These are phyloP conservation scores for Bos javanicus DNA, from an alignment of 2,113 vertebrate species.

Conservation along the genomic window DNA sequence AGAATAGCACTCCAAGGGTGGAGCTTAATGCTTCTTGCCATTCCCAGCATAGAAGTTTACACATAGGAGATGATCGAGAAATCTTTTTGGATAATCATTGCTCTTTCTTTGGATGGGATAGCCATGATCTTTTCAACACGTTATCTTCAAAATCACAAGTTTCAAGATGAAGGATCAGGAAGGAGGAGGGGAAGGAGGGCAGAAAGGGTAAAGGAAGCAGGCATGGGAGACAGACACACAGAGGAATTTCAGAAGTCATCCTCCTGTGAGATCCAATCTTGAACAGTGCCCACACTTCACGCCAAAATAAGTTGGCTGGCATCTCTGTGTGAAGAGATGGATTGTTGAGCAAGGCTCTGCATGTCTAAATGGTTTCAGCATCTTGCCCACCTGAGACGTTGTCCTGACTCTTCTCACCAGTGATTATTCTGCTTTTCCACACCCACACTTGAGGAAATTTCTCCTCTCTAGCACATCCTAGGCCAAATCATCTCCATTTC, in stretches of 20 bases:
- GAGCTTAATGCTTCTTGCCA: not conserved
- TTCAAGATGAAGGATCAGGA: not conserved
- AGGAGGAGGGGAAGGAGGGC: not conserved
- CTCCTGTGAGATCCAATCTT: not conserved
- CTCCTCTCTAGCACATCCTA: not conserved
- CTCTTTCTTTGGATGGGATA: not conserved
- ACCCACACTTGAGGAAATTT: not conserved
- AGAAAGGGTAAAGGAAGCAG: not conserved
- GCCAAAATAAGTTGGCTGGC: conserved; percentile 51
- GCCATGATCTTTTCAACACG: not conserved
- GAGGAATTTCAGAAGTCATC: conserved; percentile 12
- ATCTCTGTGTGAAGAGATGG: not conserved
- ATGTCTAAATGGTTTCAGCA: conserved; percentile 6
- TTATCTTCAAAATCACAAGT: not conserved
- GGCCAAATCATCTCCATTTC: not conserved
- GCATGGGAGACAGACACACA: not conserved
- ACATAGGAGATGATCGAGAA: not conserved
- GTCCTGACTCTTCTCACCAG: conserved; percentile 2
- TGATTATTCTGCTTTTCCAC: conserved; percentile 38
- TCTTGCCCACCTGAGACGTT: conserved; percentile 51
- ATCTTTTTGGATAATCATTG: not conserved
- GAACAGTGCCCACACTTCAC: not conserved
- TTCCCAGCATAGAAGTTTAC: not conserved
- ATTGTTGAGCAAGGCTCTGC: conserved; percentile 31
- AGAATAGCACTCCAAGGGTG: not conserved